Base-by-base conservation (phyloP, 2,888 invertebrate genomes). In the Lithophane socia region DNA sequence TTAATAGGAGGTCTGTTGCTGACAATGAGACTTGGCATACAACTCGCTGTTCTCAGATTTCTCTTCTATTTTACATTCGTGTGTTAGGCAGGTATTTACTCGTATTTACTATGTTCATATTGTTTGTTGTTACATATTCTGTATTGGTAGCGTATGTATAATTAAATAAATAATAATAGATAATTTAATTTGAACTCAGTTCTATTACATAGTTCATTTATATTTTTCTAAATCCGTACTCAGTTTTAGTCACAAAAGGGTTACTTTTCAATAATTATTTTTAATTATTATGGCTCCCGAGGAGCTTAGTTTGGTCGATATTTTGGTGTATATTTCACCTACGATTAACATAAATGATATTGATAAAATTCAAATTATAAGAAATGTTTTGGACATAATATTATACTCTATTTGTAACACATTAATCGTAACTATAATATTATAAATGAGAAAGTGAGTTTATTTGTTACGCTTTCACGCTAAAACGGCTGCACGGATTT, bases 1-100 rank as follows among this genome's bases (percentile, higher is more conserved):
- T 85, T 73, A 84, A 84, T 71, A 75, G 72, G 42, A 77, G 66
- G 74, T 73, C 68, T 83, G 80, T 24, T 12, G 64, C 69, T 87
- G 85, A 85, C 80, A 83, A 64, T 75, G 64, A 56, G 18, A 79
- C 73, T 86, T 82, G 63, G 77, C 73, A 73, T 58, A 73, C 49
- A 67, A 77, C 58, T 76, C 16, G 54, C 63, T 67, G 52, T 73
- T 73, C 75, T 73, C 73, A 65, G 56, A 71, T 42, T 63, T 69
- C 67, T 70, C 63, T 64, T 64, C 63, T 49, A 58, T 85, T 73
- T 82, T 61, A 75, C 21, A 58, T 67, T 75, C 24, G 21, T 69
- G 54, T 37, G 16, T 56, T 68, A 72, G 72, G 56, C 68, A 65
- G 83, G 54, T 49, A 37, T 4, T 56, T 49, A 29, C 16, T 56